Percentiles rank a stretch among this genome's conserved stretches.
phyloP scores from a whole-genome alignment of 2,113 vertebrate genomes.

The Coryphaenoides rupestris region DNA sequence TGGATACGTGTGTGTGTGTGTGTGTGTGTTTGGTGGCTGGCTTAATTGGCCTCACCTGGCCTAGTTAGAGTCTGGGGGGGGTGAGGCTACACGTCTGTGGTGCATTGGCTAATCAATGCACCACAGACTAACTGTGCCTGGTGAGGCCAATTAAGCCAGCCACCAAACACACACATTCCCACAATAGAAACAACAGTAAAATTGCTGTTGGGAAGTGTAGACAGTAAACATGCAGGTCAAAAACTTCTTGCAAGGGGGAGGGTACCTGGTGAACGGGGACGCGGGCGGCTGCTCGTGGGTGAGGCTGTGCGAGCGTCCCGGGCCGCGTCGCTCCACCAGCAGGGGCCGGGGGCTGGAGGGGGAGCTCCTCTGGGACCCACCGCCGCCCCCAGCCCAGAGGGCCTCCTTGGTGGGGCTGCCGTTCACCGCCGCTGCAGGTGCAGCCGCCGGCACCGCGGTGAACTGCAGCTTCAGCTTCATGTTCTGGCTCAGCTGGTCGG shows the following conservation, averaged over 20 bases:
- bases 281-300: constrained; percentile 79
- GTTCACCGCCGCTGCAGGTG: too few species aligned
- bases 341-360: constrained; percentile 74
- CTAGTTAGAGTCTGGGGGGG: too few species aligned
- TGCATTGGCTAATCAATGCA: too few species aligned
- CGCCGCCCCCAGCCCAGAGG: background rate
- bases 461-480: constrained; percentile 88
- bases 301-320: constrained; percentile 83
- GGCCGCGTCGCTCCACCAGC: constrained; percentile 69
- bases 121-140: too few species aligned
- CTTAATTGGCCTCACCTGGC: too few species aligned
- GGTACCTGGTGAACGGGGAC: constrained; percentile 79
- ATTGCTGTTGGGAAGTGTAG: background rate
- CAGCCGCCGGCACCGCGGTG: constrained; percentile 64
- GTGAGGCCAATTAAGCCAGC: too few species aligned
- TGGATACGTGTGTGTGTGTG: background rate
- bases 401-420: constrained; percentile 55
- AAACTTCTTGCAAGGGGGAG: background rate
- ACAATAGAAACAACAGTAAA: background rate
- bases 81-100: too few species aligned
- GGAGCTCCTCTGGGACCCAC: constrained; percentile 74
- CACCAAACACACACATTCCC: too few species aligned
- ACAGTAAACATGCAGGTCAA: too few species aligned
- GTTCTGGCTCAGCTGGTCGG: constrained; percentile 76
- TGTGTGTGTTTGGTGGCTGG: too few species aligned